Base-by-base conservation (phyloP, 1,140 invertebrate genomes). In the Scaptomyza hsui region DNA sequence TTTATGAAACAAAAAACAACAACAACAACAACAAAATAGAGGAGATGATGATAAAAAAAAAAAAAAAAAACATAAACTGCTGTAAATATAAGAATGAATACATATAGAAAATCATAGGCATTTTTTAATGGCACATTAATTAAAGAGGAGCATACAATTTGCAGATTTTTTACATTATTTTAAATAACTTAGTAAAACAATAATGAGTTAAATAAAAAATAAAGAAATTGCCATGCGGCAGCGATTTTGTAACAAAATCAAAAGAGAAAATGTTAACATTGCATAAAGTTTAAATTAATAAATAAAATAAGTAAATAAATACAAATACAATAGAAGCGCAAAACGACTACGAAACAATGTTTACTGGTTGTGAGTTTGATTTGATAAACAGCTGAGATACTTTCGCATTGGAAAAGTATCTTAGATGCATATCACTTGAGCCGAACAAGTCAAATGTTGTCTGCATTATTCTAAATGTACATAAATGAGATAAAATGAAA, bases 31-130 rank as follows among this genome's bases (percentile, higher is more conserved):
- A 60, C 65, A 74, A 78, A 75, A 67, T 62, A 73, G 70, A 64
- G 49, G 69, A 41, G 41, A 75, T 26, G 37, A 69, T 13, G n/a
- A 52, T 59, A 44, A 60, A 32, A 41, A 64, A 32, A 12, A 42
- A 55, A 48, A 21, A 19, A 5, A 75, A 78, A 72, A 78, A 49
- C 44, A 71, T 64, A 56, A 81, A 88, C 83, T 88, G 82, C 78
- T 88, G 82, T 88, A 88, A 88, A 88, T 88, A 88, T 88, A 88
- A 88, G 82, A 89, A 88, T 88, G 83, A 88, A 89, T 89, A 89
- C 78, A 89, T 83, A 89, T 83, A 89, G 72, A 88, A 73, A 65
- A 65, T 75, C 86, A 86, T 82, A 86, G 78, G 85, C 75, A 80
- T 89, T 89, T 89, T 89, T 89, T 88, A 85, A 90, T 56, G 73